phyloP scores from a whole-genome alignment of 1,140 invertebrate species.

The Batillaria attramentaria region DNA sequence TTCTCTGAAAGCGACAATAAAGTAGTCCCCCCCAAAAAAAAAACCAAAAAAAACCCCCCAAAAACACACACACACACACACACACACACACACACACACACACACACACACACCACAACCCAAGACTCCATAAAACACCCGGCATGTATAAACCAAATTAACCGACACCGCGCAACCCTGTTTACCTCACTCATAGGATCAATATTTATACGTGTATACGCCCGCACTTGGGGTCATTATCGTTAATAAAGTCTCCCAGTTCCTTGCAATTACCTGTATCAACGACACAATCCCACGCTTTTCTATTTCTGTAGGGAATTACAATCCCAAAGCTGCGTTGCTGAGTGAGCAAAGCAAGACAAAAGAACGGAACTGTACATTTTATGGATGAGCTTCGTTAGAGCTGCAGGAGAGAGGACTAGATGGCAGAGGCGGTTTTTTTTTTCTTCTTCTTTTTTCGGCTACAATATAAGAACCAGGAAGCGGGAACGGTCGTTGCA shows the following conservation, averaged over 20 bases:
- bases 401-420: too few relatives aligned
- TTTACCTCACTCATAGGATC: neutral
- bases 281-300: neutral
- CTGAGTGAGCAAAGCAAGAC: too few relatives aligned
- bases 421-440: too few relatives aligned
- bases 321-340: too few relatives aligned
- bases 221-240: neutral
- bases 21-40: neutral
- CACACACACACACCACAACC: neutral
- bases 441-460: too few relatives aligned
- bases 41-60: neutral
- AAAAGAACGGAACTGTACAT: too few relatives aligned
- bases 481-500: too few relatives aligned
- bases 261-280: neutral
- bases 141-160: too few relatives aligned
- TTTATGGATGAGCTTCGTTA: too few relatives aligned
- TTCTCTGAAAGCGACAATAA: neutral
- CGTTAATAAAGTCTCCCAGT: neutral
- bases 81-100: neutral
- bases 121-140: neutral
- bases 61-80: neutral
- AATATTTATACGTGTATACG: neutral
- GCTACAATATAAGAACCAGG: too few relatives aligned
- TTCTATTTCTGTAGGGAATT: too few relatives aligned
- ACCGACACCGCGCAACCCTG: too few relatives aligned